Conservation (phyloP, 2,888 invertebrate species). For the Xylocampa areola region DNA sequence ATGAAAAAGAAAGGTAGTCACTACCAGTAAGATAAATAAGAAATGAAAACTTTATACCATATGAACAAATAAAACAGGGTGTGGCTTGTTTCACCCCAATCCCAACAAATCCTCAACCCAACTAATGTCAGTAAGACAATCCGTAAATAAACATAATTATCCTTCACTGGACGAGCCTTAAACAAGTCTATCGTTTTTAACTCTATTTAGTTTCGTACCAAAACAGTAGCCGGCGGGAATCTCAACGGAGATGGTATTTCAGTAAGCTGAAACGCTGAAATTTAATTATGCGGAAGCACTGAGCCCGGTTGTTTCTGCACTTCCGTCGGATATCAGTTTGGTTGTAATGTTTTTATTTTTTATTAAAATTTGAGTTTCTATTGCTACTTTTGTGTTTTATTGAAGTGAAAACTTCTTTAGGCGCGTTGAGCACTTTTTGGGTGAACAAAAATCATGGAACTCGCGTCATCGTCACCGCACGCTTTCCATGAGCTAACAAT, state of each 20-base stretch:
- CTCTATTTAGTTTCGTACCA: slow-evolving; percentile 51
- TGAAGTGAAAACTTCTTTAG: background rate
- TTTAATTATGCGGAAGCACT: slow-evolving; percentile 76
- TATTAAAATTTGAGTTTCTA: slow-evolving; percentile 47
- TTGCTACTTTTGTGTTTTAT: slow-evolving; percentile 29
- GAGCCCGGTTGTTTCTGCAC: slow-evolving; percentile 64
- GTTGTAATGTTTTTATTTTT: slow-evolving; percentile 59
- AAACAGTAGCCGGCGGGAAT: slow-evolving; percentile 51
- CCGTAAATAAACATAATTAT: slow-evolving; percentile 4
- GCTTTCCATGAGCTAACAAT: no score
- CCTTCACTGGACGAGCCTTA: slow-evolving; percentile 7
- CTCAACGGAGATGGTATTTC: slow-evolving; percentile 71
- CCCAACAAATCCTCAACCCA: no score
- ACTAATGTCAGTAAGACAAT: background rate
- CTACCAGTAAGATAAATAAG: no score
- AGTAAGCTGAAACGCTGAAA: slow-evolving; percentile 74
- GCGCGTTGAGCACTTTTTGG: no score
- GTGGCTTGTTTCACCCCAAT: no score
- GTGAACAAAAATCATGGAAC: no score
- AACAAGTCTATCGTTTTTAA: slow-evolving; percentile 41
- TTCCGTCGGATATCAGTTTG: slow-evolving; percentile 58
- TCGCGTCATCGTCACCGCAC: no score
- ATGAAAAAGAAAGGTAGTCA: no score
- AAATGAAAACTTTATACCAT: no score
- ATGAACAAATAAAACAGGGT: no score